These are phyloP conservation scores for Leontocebus nigricollis DNA, from an alignment of 2,797 vertebrate species.

Conservation along the genomic window DNA sequence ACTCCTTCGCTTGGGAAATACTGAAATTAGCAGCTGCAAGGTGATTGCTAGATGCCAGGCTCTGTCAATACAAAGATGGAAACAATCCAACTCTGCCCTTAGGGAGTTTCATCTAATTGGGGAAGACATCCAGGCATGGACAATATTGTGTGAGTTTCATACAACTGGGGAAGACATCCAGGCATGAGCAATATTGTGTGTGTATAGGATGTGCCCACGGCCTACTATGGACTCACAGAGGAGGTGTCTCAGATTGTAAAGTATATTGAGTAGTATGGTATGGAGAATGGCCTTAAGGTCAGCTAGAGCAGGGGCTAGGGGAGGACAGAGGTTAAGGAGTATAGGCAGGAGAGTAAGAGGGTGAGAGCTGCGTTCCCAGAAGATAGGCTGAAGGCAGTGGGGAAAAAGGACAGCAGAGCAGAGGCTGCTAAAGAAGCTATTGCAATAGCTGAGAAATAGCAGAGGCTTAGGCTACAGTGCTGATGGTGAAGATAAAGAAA, in stretches of 20 bases:
- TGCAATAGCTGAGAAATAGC: background rate
- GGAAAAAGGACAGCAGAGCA: background rate
- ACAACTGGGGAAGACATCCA: background rate
- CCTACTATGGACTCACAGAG: fast-evolving
- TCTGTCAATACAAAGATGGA: background rate
- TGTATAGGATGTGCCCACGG: too few relatives aligned
- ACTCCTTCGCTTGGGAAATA: background rate
- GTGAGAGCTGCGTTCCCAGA: background rate
- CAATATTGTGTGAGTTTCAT: background rate
- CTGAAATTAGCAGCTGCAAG: background rate
- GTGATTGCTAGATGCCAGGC: background rate
- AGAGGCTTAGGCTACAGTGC: background rate
- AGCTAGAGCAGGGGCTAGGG: too few relatives aligned
- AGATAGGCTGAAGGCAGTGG: background rate
- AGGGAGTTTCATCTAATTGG: background rate
- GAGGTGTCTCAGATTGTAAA: background rate
- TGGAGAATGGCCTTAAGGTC: background rate
- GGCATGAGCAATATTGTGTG: background rate
- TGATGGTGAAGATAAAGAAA: background rate
- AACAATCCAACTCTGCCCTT: background rate
- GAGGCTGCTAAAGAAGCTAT: background rate
- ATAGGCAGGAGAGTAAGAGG: background rate
- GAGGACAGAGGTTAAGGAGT: too few relatives aligned
- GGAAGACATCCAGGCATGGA: background rate
- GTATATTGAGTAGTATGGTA: too few relatives aligned